Conservation (phyloP, 2,888 invertebrate species). For the Drosophila tripunctata region DNA sequence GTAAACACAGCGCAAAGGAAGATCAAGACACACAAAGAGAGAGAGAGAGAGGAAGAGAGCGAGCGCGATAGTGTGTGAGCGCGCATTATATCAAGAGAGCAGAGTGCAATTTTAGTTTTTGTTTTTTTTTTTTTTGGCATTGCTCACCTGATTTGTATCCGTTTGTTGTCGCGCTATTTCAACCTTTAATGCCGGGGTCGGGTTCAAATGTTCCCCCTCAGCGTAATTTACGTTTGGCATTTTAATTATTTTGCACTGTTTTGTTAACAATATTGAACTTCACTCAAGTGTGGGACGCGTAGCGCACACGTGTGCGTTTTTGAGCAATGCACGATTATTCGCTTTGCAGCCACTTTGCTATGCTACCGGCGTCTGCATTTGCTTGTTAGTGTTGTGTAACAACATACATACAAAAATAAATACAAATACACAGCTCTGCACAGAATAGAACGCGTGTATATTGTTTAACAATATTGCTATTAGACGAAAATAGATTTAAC, state of each 20-base stretch:
- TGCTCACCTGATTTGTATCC: conserved; percentile 65
- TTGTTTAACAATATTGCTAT: conserved; percentile 32
- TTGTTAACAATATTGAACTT: conserved; percentile 26
- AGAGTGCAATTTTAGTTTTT: conserved; percentile 14
- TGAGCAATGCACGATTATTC: conserved; percentile 18
- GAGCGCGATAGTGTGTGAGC: no score
- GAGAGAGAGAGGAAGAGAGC: background rate
- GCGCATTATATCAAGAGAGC: no score
- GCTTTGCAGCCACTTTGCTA: conserved; percentile 22
- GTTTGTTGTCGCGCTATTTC: conserved; percentile 63
- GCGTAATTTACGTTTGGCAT: conserved; percentile 46
- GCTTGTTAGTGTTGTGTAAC: conserved; percentile 64
- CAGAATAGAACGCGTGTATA: conserved; percentile 15
- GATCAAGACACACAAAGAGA: background rate
- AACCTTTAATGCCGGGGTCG: conserved; percentile 53
- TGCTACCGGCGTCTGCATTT: conserved; percentile 29
- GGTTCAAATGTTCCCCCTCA: conserved; percentile 61
- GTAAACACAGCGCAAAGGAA: conserved; percentile 45
- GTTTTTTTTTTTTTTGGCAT: conserved; percentile 15
- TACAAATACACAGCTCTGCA: conserved; percentile 9
- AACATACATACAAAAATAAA: conserved; percentile 5
- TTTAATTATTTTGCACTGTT: conserved; percentile 17
- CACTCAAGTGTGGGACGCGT: conserved; percentile 10
- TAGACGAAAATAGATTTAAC: conserved; percentile 1
- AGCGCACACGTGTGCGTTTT: conserved; percentile 30